Base-by-base conservation (phyloP, 2,797 vertebrate species). In the Pteropus rufus region DNA sequence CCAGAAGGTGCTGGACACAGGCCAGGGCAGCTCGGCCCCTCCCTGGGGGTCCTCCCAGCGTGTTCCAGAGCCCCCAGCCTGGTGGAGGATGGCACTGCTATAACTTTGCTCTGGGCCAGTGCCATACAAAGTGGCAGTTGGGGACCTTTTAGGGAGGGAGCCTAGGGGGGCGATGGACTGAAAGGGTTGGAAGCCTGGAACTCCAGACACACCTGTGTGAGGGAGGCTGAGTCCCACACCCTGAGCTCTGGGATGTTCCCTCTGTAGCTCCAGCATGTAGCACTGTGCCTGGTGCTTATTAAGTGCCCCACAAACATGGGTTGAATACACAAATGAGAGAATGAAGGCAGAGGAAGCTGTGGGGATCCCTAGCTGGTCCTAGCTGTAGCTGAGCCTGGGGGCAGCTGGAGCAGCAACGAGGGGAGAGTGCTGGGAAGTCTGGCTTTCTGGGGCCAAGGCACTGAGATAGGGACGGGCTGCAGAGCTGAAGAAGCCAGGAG, bases 341-440 rank as follows among this genome's bases (percentile, higher is more conserved):
- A 21, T 8, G 81, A 82, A 60, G 16, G 54, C 54, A 52, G 64
- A 56, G 49, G 79, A n/a, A 41, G 34, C 65, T 26, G 0, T 21
- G 69, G 62, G 72, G 10, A 18, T 36, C 52, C 12, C 62, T 1
- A 44, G 76, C 36, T 26, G 79, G 69, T 34, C 18, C 34, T 60
- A 72, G 67, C 81, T 75, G 19, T 46, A 3, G 34, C 72, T 56
- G 82, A 89, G 76, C n/a, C 49, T 16, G 10, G 54, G 34, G 84
- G 23, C 31, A 16, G 1, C 9, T 9, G 24, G 39, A 36, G 52
- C 0, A 0, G 21, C 31, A 9, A 7, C 3, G 7, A 21, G 36
- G 26, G 56, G 60, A 62, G 2, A 62, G 41, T 2, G 8, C 34
- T 36, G 41, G 52, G 82, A 10, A 29, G 18, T 21, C 41, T 9